phyloP scores from a whole-genome alignment of 2,113 vertebrate genomes.

The Thunnus thynnus region DNA sequence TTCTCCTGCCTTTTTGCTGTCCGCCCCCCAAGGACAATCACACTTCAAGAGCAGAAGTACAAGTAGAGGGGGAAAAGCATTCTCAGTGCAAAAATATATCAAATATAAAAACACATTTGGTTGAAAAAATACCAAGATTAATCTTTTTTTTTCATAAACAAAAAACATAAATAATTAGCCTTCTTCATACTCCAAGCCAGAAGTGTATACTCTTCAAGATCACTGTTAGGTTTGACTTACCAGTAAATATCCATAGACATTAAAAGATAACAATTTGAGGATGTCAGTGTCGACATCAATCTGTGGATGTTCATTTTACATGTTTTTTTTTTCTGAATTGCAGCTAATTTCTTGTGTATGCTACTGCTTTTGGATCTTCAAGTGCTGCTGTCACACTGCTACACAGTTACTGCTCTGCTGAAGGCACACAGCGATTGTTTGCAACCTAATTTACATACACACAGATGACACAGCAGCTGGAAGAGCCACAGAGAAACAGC shows the following conservation, averaged over 20 bases:
- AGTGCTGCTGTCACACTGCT: slow-evolving; percentile 5
- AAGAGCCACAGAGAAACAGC: background rate
- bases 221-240: background rate
- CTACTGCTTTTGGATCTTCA: background rate
- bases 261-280: background rate
- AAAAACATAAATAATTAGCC: background rate
- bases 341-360: background rate
- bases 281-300: too few species aligned
- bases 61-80: background rate
- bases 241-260: background rate
- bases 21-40: slow-evolving; percentile 18
- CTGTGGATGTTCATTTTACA: background rate
- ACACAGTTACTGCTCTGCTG: background rate
- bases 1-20: background rate
- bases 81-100: background rate
- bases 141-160: background rate
- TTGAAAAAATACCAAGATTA: background rate
- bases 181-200: background rate
- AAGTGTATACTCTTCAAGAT: background rate
- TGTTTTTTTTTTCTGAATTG: background rate
- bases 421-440: background rate
- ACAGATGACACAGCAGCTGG: slow-evolving; percentile 13
- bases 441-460: background rate
- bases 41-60: slow-evolving; percentile 12
- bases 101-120: background rate